A percentile compares a stretch with the other conserved stretches of the same genome.
Evolutionary conservation across 2,888 invertebrate species (phyloP).

Genomic region (Nemotelus nigrinus): DNA sequence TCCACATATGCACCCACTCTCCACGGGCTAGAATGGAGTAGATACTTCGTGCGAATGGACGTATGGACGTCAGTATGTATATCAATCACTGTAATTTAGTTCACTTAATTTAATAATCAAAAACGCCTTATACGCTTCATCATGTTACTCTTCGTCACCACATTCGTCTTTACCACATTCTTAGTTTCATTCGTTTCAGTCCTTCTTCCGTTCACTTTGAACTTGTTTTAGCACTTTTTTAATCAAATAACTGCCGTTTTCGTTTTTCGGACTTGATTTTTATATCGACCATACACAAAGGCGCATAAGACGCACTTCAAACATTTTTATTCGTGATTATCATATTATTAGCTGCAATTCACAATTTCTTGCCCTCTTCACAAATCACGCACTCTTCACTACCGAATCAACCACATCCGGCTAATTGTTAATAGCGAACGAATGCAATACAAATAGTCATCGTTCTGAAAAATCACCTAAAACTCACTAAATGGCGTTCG

Average conservation of each 20-base stretch:
- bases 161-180: slow-evolving; percentile 34
- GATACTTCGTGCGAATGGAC: slow-evolving; percentile 35
- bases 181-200: slow-evolving; percentile 10
- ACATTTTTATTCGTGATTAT: not conserved
- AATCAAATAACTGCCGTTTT: slow-evolving; percentile 11
- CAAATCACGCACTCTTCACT: slow-evolving; percentile 40
- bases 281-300: not conserved
- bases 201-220: slow-evolving; percentile 24
- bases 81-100: slow-evolving; percentile 64
- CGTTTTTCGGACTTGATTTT: not conserved
- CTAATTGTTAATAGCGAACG: slow-evolving; percentile 26
- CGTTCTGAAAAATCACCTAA: not conserved
- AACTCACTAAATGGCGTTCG: not conserved
- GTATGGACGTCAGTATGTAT: slow-evolving; percentile 57
- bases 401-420: slow-evolving; percentile 42
- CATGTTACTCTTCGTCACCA: slow-evolving; percentile 32
- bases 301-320: slow-evolving; percentile 30
- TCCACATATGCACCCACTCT: slow-evolving; percentile 40
- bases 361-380: slow-evolving; percentile 32
- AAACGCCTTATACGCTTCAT: slow-evolving; percentile 49
- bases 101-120: slow-evolving; percentile 63
- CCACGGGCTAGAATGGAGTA: slow-evolving; percentile 14
- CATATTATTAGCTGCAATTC: slow-evolving; percentile 35
- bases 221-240: slow-evolving; percentile 32
- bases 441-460: not conserved